Conservation (phyloP, 2,888 invertebrate species). For the Coecobrya sp. region DNA sequence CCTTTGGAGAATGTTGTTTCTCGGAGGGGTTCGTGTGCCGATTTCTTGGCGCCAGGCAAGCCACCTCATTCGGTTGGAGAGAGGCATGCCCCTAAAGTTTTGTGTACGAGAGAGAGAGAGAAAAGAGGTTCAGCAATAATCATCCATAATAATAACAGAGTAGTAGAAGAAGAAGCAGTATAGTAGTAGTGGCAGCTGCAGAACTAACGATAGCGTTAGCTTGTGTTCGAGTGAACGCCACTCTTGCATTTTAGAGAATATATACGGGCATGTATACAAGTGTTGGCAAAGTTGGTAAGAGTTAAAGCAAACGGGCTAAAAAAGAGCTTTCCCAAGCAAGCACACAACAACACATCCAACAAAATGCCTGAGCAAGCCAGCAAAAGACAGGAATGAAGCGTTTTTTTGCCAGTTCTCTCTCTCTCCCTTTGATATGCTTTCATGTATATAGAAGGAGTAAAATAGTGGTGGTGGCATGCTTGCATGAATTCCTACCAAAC, state of each 20-base stretch:
- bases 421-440: no score
- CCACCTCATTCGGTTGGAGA: slow-evolving; percentile 78
- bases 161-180: neutral
- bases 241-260: slow-evolving; percentile 21
- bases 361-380: neutral
- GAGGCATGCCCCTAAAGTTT: slow-evolving; percentile 74
- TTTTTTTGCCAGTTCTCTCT: slow-evolving; percentile 62
- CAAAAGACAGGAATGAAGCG: slow-evolving; percentile 40
- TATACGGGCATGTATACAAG: slow-evolving; percentile 44
- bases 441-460: neutral
- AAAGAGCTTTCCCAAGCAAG: slow-evolving; percentile 38
- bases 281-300: slow-evolving; percentile 68
- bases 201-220: neutral
- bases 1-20: slow-evolving; percentile 77
- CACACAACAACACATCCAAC: neutral
- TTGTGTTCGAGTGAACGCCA: slow-evolving; percentile 29
- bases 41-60: slow-evolving; percentile 82
- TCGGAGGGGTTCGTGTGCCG: slow-evolving; percentile 81
- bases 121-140: slow-evolving; percentile 63
- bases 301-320: slow-evolving; percentile 10
- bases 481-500: neutral
- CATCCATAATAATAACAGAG: slow-evolving; percentile 61
- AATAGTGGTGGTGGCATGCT: slow-evolving; percentile 29
- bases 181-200: slow-evolving; percentile 2
- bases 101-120: slow-evolving; percentile 37